Conservation (phyloP, 2,797 vertebrate species). For the Smutsia temminckii region DNA sequence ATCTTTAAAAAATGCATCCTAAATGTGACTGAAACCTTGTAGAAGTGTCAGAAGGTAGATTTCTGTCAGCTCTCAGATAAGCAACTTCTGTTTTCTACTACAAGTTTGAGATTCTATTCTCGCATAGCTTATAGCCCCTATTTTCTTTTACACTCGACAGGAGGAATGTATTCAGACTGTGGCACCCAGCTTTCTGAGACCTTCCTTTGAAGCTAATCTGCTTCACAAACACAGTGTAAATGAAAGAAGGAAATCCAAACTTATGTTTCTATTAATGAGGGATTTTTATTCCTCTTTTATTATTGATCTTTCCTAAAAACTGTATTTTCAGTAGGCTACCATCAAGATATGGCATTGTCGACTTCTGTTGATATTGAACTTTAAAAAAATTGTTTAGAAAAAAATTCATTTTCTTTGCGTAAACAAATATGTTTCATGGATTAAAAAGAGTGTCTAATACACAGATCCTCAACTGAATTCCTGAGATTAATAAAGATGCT, state of each 20-base stretch:
- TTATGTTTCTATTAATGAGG: neutral
- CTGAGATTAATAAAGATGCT: neutral
- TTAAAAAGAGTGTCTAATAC: neutral
- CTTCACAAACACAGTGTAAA: neutral
- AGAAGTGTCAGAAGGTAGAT: neutral
- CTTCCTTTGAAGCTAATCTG: conserved; percentile 37
- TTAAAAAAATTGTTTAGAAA: neutral
- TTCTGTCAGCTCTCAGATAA: neutral
- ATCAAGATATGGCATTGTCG: neutral
- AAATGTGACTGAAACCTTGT: neutral
- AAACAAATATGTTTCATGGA: neutral
- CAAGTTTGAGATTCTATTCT: conserved; percentile 52
- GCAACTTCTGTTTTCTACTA: neutral
- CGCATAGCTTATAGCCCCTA: neutral
- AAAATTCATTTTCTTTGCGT: conserved; percentile 23
- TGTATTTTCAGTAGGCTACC: neutral
- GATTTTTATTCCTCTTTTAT: conserved; percentile 12
- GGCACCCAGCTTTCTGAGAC: neutral
- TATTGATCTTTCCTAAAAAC: neutral
- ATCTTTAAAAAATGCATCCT: neutral
- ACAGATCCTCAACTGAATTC: neutral
- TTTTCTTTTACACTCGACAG: neutral
- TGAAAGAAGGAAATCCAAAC: neutral
- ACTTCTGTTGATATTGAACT: conserved; percentile 3
- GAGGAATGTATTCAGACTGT: neutral